These are phyloP conservation scores for Lordiphosa collinella DNA, from an alignment of 1,140 invertebrate species.

Conservation along the genomic window DNA sequence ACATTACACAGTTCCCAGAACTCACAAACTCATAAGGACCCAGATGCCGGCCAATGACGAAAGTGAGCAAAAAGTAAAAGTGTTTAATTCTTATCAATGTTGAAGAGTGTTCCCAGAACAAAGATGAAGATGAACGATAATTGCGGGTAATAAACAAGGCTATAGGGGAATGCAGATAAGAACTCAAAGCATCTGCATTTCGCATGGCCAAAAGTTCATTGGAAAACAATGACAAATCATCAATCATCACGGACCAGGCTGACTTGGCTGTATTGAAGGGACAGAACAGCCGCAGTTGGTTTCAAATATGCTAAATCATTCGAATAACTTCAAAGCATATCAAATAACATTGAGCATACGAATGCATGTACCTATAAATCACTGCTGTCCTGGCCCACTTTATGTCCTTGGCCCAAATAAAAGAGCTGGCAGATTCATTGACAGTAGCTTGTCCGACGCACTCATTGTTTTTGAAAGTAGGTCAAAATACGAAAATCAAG, in stretches of 20 bases:
- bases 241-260: too few species aligned
- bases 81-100: conserved; percentile 17
- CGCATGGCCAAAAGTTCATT: neutral
- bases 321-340: too few species aligned
- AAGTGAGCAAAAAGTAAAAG: conserved; percentile 10
- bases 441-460: too few species aligned
- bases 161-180: neutral
- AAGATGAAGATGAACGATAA: neutral
- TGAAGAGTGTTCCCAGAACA: neutral
- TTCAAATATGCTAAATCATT: too few species aligned
- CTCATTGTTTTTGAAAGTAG: too few species aligned
- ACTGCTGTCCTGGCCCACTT: too few species aligned
- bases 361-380: too few species aligned
- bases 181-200: neutral
- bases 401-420: too few species aligned
- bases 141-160: neutral
- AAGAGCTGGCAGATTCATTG: too few species aligned
- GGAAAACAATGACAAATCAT: neutral
- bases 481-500: conserved; percentile 11
- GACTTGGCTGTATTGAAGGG: too few species aligned
- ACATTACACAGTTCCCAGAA: conserved; percentile 21
- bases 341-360: too few species aligned
- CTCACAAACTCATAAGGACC: conserved; percentile 7
- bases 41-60: conserved; percentile 1
- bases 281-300: too few species aligned